These are phyloP conservation scores for Chaetogeoica ovagalla DNA, from an alignment of 2,888 invertebrate genomes.

Conservation along the genomic window DNA sequence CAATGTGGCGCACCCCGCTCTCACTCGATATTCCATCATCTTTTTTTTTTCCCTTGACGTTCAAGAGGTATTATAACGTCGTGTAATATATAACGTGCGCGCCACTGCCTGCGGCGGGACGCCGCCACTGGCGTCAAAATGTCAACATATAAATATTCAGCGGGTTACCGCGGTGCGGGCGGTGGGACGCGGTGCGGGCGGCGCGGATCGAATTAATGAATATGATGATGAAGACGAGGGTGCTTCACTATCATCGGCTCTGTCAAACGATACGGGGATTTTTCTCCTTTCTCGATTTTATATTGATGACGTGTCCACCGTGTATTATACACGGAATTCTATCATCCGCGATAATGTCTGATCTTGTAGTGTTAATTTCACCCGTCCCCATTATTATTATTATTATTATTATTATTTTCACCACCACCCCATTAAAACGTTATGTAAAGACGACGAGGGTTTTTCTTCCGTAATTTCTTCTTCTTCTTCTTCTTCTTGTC, in stretches of 20 bases:
- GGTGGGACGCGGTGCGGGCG: neutral
- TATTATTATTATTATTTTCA: too few relatives aligned
- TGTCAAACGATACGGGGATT: slow-evolving; percentile 39
- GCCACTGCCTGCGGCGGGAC: slow-evolving; percentile 27
- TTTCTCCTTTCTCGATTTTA: slow-evolving; percentile 29
- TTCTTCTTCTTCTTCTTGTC: too few relatives aligned
- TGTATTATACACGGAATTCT: too few relatives aligned
- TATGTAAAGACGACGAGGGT: too few relatives aligned
- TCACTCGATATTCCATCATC: slow-evolving; percentile 51
- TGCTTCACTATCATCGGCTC: slow-evolving; percentile 36
- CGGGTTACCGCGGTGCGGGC: slow-evolving; percentile 9
- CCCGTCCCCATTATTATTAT: too few relatives aligned
- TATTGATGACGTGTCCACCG: slow-evolving; percentile 8
- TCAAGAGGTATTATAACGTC: slow-evolving; percentile 33
- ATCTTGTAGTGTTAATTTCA: slow-evolving; percentile 25
- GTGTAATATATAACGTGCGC: neutral
- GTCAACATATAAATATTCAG: slow-evolving; percentile 53
- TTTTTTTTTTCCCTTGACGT: slow-evolving; percentile 40
- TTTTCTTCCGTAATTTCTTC: too few relatives aligned
- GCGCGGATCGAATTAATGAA: slow-evolving; percentile 39
- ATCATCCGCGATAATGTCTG: slow-evolving; percentile 16
- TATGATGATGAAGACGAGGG: slow-evolving; percentile 26
- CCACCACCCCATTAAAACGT: too few relatives aligned
- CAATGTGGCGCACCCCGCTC: slow-evolving; percentile 40
- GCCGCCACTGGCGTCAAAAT: slow-evolving; percentile 47